Evolutionary conservation across 2,113 vertebrate species (phyloP), one percentile per base, ranked within the genome.

Genomic region (Semnornis frantzii): DNA sequence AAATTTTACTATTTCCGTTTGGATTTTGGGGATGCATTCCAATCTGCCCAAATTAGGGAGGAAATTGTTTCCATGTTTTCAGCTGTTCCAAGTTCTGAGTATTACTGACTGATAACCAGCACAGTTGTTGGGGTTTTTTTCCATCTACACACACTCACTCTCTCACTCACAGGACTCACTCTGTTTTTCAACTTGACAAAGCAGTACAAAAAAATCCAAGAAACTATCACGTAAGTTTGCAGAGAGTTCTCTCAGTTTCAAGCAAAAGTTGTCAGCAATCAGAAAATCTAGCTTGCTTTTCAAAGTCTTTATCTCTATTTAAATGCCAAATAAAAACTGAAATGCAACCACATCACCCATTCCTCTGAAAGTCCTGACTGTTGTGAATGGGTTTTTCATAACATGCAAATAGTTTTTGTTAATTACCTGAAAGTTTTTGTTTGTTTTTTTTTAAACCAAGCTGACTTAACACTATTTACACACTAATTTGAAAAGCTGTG

Each of bases 1-100:
- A 98, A 98, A 98, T 99, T 99, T 99, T 99, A 99, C 98, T 98
- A 98, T 99, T 99, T 99, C 99, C 98, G 96, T 79, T 97, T 96
- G 97, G 97, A 98, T 98, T 98, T 97, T 93, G 96, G 97, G 97
- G 98, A 97, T 97, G 96, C 97, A 98, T 98, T 98, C 97, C 98
- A 98, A 98, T 97, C 97, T 96, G 95, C 96, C 94, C 98, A 98
- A 98, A 98, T 98, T 98, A 98, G 98, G 94, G 93, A 98, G 97
- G 97, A 97, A 98, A 98, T 97, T 96, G 91, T 92, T 96, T 96
- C 97, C 97, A 96, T 86, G 95, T 97, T 98, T 97, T 96, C 96
- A 98, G 98, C 96, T 97, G 98, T 93, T 97, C 94, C 94, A 83
- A 68, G 95, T 93, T 93, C 90, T 93, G 84, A 93, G 90, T 93